These are phyloP conservation scores for Venusia cambrica DNA, from an alignment of 2,888 invertebrate species.

Conservation along the genomic window DNA sequence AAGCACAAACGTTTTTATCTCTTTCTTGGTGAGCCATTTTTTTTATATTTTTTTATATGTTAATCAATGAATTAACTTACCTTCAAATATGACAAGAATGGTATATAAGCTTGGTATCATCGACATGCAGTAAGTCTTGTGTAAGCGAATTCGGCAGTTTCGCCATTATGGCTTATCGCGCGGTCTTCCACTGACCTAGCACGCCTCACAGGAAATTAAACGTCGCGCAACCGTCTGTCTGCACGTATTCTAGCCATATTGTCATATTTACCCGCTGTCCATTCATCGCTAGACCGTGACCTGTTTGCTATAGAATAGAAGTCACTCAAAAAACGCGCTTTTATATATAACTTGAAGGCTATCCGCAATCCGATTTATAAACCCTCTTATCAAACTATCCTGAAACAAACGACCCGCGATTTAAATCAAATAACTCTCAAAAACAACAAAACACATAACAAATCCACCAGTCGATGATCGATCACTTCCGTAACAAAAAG, in stretches of 20 bases:
- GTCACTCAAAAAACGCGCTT: too few species aligned
- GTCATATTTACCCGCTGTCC: constrained; percentile 3
- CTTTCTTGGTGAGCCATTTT: too few species aligned
- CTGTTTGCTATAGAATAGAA: too few species aligned
- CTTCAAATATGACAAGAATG: neutral
- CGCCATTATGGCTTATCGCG: constrained; percentile 2
- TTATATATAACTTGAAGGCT: too few species aligned
- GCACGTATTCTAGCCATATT: constrained; percentile 4
- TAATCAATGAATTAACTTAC: neutral
- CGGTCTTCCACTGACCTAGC: constrained; percentile 15
- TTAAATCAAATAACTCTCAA: too few species aligned
- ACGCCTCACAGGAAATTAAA: constrained; percentile 18
- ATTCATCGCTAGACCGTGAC: too few species aligned
- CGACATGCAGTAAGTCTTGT: neutral
- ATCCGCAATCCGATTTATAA: too few species aligned
- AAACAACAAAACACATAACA: constrained; percentile 6
- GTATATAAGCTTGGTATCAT: too few species aligned
- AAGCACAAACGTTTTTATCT: too few species aligned
- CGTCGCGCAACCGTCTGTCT: constrained; percentile 11
- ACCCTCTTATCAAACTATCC: too few species aligned
- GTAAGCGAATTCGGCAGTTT: neutral
- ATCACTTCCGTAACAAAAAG: constrained; percentile 1
- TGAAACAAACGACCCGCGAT: too few species aligned
- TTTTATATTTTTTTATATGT: constrained; percentile 1
- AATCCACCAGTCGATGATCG: too few species aligned